These are phyloP conservation scores for Carabus problematicus DNA, from an alignment of 2,888 invertebrate species.

Conservation along the genomic window DNA sequence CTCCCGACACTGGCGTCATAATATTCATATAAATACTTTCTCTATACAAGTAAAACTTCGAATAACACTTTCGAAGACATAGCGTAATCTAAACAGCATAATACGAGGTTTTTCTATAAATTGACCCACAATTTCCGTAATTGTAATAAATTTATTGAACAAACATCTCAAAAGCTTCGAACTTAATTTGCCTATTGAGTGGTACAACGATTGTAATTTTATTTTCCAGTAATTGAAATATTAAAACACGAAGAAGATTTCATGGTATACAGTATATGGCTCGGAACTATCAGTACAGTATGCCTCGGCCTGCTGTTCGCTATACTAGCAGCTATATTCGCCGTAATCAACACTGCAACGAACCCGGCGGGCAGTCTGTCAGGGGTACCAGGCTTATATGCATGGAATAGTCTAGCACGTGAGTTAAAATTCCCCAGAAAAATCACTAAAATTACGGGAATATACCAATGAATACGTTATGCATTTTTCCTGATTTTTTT, in stretches of 20 bases:
- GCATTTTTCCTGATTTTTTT: slow-evolving; percentile 12
- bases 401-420: slow-evolving; percentile 82
- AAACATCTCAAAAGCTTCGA: too few relatives aligned
- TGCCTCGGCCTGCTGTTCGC: slow-evolving; percentile 74
- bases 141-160: too few relatives aligned
- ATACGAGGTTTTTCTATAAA: too few relatives aligned
- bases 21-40: too few relatives aligned
- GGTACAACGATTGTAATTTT: slow-evolving; percentile 33
- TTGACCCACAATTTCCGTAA: too few relatives aligned
- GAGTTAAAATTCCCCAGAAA: slow-evolving; percentile 54
- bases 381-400: slow-evolving; percentile 73
- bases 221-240: slow-evolving; percentile 68
- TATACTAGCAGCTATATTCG: slow-evolving; percentile 74
- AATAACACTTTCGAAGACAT: too few relatives aligned
- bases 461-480: neutral
- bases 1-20: too few relatives aligned
- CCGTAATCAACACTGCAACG: slow-evolving; percentile 81
- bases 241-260: slow-evolving; percentile 69
- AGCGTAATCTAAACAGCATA: too few relatives aligned
- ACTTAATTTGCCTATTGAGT: too few relatives aligned
- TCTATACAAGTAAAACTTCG: too few relatives aligned
- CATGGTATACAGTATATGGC: slow-evolving; percentile 77
- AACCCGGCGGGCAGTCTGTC: slow-evolving; percentile 72
- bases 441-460: neutral
- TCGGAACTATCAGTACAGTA: slow-evolving; percentile 74